phyloP scores from a whole-genome alignment of 2,797 vertebrate species.

The Macropodus opercularis region DNA sequence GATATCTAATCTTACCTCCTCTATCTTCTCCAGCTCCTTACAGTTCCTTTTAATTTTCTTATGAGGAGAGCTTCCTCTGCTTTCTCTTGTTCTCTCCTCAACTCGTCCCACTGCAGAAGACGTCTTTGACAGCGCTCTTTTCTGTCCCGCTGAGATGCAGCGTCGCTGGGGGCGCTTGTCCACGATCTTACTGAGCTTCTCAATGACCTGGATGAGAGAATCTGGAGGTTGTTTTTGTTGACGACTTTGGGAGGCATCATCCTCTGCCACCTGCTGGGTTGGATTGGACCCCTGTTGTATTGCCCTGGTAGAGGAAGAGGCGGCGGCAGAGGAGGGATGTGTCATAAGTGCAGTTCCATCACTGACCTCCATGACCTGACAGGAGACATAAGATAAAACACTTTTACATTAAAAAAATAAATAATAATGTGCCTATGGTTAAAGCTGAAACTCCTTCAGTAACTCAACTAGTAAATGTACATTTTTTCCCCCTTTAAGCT shows the following conservation, averaged over 20 bases:
- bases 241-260: conserved; percentile 69
- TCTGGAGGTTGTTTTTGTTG: conserved; percentile 86
- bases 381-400: conserved; percentile 10
- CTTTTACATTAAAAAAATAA: too few relatives aligned
- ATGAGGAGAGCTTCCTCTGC: conserved; percentile 70
- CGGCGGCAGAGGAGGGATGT: conserved; percentile 70
- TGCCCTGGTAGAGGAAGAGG: conserved; percentile 29
- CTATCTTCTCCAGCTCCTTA: conserved; percentile 16
- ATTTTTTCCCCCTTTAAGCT: too few relatives aligned
- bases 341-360: conserved; percentile 84
- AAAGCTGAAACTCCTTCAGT: too few relatives aligned
- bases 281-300: conserved; percentile 12
- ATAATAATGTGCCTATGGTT: too few relatives aligned
- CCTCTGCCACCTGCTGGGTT: neutral
- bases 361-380: conserved; percentile 89
- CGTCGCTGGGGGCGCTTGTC: conserved; percentile 88
- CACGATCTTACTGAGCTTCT: conserved; percentile 97
- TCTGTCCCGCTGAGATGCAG: conserved; percentile 86
- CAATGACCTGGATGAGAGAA: conserved; percentile 94
- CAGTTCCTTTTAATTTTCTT: conserved; percentile 75
- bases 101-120: conserved; percentile 41
- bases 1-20: conserved; percentile 20
- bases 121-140: conserved; percentile 78
- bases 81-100: conserved; percentile 64
- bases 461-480: too few relatives aligned